Conservation (phyloP, 2,113 vertebrate species). For the Chaenogobius annularis region DNA sequence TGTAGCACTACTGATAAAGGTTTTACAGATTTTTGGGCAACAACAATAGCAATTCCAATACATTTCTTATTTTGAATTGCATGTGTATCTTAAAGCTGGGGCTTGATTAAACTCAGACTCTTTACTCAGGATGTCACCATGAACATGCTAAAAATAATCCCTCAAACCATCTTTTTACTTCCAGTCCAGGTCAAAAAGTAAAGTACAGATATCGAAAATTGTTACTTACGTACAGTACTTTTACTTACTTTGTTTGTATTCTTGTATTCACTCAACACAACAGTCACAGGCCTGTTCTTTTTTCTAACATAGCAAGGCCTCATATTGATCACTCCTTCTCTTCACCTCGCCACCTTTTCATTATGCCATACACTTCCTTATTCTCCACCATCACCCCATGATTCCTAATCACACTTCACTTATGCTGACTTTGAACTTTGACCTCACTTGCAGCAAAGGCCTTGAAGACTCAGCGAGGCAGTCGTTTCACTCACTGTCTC, state of each 20-base stretch:
- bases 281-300: constrained; percentile 24
- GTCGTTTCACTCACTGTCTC: constrained; percentile 47
- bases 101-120: too few relatives aligned
- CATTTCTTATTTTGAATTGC: too few relatives aligned
- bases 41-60: too few relatives aligned
- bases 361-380: constrained; percentile 11
- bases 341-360: constrained; percentile 15
- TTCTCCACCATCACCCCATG: constrained; percentile 49
- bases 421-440: constrained; percentile 75
- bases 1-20: too few relatives aligned
- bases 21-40: too few relatives aligned
- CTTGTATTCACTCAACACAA: constrained; percentile 11
- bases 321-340: constrained; percentile 46
- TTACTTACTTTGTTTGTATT: constrained; percentile 23
- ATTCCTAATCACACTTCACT: constrained; percentile 65
- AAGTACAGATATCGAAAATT: too few relatives aligned
- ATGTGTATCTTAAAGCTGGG: too few relatives aligned
- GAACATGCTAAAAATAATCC: too few relatives aligned
- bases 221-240: too few relatives aligned
- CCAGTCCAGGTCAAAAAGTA: too few relatives aligned
- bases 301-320: constrained; percentile 22
- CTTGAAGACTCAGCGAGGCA: constrained; percentile 34
- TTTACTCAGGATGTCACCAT: too few relatives aligned
- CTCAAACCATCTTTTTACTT: too few relatives aligned
- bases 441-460: constrained; percentile 45